phyloP scores from a whole-genome alignment of 2,797 vertebrate species.

The Esox lucius region DNA sequence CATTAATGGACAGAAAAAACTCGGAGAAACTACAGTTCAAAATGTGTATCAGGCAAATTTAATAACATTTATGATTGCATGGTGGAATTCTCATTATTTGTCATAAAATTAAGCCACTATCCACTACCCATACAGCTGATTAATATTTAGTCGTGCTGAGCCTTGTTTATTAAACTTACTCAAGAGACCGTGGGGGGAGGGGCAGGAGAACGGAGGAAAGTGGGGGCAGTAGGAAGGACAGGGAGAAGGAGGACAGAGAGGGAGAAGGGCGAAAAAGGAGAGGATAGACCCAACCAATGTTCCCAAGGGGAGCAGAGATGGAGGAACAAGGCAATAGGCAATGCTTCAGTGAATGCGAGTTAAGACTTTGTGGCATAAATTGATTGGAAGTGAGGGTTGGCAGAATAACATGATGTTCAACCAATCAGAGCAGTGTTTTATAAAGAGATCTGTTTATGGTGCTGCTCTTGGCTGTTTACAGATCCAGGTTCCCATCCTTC shows the following conservation, averaged over 20 bases:
- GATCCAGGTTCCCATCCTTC: background rate
- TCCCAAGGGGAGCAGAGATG: constrained; percentile 38
- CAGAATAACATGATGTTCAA: constrained; percentile 60
- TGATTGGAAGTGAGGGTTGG: constrained; percentile 64
- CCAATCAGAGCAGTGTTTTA: constrained; percentile 49
- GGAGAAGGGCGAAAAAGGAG: constrained; percentile 30
- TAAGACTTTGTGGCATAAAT: constrained; percentile 60
- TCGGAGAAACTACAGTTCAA: constrained; percentile 15
- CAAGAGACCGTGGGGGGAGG: constrained; percentile 25
- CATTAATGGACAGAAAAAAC: background rate
- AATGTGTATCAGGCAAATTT: constrained; percentile 3
- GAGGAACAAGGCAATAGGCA: constrained; percentile 54
- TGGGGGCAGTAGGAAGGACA: constrained; percentile 29
- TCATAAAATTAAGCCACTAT: background rate
- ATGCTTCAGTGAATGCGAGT: constrained; percentile 64
- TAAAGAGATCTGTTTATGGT: constrained; percentile 56
- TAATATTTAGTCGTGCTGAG: constrained; percentile 51
- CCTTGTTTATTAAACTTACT: constrained; percentile 54
- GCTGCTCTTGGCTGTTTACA: constrained; percentile 30
- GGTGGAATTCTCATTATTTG: background rate
- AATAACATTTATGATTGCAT: background rate
- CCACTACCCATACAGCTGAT: constrained; percentile 17
- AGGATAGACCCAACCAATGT: constrained; percentile 26
- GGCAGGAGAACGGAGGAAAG: constrained; percentile 16
- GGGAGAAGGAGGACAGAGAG: constrained; percentile 31